These are phyloP conservation scores for Agriopis leucophaearia DNA, from an alignment of 2,888 invertebrate genomes.

Conservation along the genomic window DNA sequence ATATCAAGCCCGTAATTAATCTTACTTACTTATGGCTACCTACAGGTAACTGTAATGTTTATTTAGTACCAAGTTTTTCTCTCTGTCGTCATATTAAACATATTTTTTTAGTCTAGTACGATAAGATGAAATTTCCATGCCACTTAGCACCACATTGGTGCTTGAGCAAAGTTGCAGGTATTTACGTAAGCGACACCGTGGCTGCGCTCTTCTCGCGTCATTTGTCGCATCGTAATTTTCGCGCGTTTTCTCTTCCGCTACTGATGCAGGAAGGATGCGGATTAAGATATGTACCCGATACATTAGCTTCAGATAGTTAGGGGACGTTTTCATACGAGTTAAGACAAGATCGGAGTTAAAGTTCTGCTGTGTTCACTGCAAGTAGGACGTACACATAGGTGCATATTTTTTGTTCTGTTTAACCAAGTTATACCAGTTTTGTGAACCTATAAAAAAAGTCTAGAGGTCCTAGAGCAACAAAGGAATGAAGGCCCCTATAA, in stretches of 20 bases:
- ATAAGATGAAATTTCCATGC: conserved; percentile 8
- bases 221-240: conserved; percentile 36
- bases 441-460: no score
- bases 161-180: conserved; percentile 24
- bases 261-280: conserved; percentile 15
- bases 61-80: no score
- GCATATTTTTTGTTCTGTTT: no score
- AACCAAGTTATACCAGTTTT: no score
- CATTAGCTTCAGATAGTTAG: conserved; percentile 1
- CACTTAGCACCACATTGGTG: conserved; percentile 20
- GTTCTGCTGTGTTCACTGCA: no score
- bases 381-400: no score
- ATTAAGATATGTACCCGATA: conserved; percentile 9
- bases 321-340: not conserved
- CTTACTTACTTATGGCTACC: no score
- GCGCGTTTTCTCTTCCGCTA: conserved; percentile 41
- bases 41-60: no score
- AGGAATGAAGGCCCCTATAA: no score
- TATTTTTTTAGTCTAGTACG: not conserved
- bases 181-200: conserved; percentile 30
- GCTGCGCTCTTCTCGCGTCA: conserved; percentile 29
- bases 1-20: no score
- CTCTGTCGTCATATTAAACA: not conserved
- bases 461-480: no score
- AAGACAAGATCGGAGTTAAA: no score